These are phyloP conservation scores for Drosophila merina DNA, from an alignment of 2,888 invertebrate genomes.

Conservation along the genomic window DNA sequence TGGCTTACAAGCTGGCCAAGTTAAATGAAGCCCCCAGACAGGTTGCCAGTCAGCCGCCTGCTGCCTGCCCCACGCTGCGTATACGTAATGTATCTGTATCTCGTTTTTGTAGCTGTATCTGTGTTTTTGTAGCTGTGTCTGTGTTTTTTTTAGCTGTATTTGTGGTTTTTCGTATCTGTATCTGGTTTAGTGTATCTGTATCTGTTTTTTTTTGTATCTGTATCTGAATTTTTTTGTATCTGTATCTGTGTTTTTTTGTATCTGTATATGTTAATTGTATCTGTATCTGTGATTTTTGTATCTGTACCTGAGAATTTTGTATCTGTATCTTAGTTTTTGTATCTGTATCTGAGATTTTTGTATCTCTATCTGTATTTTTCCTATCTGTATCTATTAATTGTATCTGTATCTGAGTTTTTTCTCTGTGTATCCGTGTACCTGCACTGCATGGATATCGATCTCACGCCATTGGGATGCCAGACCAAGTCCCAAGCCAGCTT, in stretches of 20 bases:
- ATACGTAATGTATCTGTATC: conserved; percentile 33
- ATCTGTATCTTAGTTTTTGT: neutral
- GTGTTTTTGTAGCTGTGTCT: too few relatives aligned
- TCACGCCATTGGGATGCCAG: conserved; percentile 44
- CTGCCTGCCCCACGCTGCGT: conserved; percentile 33
- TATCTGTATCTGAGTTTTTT: too few relatives aligned
- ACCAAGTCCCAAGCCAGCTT: conserved; percentile 18
- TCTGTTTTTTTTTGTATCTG: too few relatives aligned
- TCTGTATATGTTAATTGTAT: neutral
- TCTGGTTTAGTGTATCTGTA: too few relatives aligned
- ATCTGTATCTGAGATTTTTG: too few relatives aligned
- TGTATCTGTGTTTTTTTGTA: too few relatives aligned
- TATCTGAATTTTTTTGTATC: too few relatives aligned
- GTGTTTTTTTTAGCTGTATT: too few relatives aligned
- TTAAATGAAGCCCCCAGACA: conserved; percentile 12
- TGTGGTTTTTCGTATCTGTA: too few relatives aligned
- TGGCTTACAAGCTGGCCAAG: neutral
- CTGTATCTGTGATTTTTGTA: neutral
- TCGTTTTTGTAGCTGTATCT: too few relatives aligned
- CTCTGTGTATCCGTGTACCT: conserved; percentile 4
- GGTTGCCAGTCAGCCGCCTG: conserved; percentile 8
- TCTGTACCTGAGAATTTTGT: neutral
- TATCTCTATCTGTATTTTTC: too few relatives aligned
- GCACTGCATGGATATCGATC: conserved; percentile 41
- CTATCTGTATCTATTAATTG: too few relatives aligned